A percentile compares a stretch with the other conserved stretches of the same genome.
These are phyloP conservation scores for Notothenia coriiceps DNA, from an alignment of 2,113 vertebrate species.

Conservation along the genomic window DNA sequence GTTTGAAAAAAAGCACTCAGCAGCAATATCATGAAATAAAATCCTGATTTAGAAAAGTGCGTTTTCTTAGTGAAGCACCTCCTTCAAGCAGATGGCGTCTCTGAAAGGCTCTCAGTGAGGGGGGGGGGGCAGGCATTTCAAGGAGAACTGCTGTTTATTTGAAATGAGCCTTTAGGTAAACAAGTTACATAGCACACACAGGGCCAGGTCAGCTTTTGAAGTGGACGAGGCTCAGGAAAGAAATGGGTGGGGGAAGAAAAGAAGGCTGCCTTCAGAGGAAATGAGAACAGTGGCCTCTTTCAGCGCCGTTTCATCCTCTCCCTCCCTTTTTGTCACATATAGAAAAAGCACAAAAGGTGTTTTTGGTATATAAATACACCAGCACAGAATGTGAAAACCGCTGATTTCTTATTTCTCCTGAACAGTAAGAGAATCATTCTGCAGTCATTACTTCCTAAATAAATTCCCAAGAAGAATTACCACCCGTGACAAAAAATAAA, in stretches of 20 bases:
- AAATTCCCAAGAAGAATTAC: constrained; percentile 39
- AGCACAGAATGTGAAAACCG: constrained; percentile 3
- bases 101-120: constrained; percentile 63
- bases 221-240: constrained; percentile 74
- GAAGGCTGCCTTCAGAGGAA: constrained; percentile 79
- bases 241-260: constrained; percentile 74
- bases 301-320: constrained; percentile 73
- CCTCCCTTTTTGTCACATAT: constrained; percentile 63
- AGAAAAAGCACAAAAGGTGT: constrained; percentile 73
- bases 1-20: not conserved
- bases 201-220: constrained; percentile 81
- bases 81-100: constrained; percentile 69
- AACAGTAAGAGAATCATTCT: constrained; percentile 13
- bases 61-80: constrained; percentile 52
- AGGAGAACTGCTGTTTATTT: constrained; percentile 83
- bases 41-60: constrained; percentile 24
- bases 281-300: constrained; percentile 81
- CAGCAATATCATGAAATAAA: constrained; percentile 27
- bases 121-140: constrained; percentile 60
- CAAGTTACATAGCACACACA: constrained; percentile 78
- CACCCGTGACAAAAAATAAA: constrained; percentile 60
- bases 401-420: constrained; percentile 16
- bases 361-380: constrained; percentile 46
- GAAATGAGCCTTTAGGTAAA: constrained; percentile 82
- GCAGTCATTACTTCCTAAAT: constrained; percentile 19